Base-by-base conservation (phyloP, 2,797 vertebrate species). In the Numenius phaeopus region DNA sequence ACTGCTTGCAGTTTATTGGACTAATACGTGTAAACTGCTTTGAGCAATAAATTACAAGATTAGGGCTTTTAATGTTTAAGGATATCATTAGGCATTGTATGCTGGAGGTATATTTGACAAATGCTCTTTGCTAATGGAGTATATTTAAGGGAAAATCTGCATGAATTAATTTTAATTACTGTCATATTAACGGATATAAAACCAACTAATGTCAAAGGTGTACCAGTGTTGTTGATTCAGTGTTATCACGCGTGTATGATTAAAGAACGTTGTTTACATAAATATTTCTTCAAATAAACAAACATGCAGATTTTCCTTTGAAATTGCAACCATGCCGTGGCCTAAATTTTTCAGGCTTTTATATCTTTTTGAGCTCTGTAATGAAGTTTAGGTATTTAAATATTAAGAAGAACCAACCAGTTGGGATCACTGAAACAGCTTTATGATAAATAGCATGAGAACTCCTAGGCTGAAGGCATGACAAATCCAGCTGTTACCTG, bases 1-100 rank as follows among this genome's bases (percentile, higher is more conserved):
- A 94, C 67, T 95, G 86, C 66, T 75, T 89, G 81, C 54, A 83
- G 70, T 97, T 97, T 97, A 94, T 97, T 97, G 94, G 86, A 94
- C 70, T 96, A 97, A 96, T 96, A 94, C 2, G 39, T 89, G 81
- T 95, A 95, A 83, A 96, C 71, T 93, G 44, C 85, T 97, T 97
- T 96, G 91, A 97, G 95, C 81, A 97, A 96, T 94, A 98, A 97
- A 96, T 98, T 91, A 95, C 54, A 92, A 93, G 83, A 97, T 97
- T 96, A 95, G 67, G 61, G 49, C 67, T 97, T 97, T 97, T 96
- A 93, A 95, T 79, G 87, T 79, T 96, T 97, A 95, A 92, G 79
- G 50, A 86, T 97, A 94, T 96, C 80, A 95, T 97, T 96, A 98
- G 97, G 89, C 73, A 91, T 92, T 83, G 75, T 96, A 82, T 65